Evolutionary conservation across 1,140 invertebrate species (phyloP).

Genomic region (Cherax destructor): DNA sequence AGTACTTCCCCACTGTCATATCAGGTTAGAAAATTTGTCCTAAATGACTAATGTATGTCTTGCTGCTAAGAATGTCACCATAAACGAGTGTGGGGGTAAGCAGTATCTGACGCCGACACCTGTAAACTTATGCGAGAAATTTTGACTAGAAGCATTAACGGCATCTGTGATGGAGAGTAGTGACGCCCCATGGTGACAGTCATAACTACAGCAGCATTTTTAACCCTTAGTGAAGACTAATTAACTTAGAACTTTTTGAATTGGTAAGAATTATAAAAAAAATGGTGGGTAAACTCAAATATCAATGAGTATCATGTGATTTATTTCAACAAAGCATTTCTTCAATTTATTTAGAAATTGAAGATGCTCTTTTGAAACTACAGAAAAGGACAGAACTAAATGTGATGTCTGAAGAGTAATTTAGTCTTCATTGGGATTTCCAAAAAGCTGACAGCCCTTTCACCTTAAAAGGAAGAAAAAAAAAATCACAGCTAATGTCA

Average conservation of each 20-base stretch:
- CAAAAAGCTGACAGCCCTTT: conserved; percentile 28
- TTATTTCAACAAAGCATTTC: conserved; percentile 33
- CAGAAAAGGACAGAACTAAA: conserved; percentile 56
- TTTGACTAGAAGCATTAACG: conserved; percentile 68
- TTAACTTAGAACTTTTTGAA: conserved; percentile 27
- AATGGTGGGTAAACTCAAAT: conserved; percentile 32
- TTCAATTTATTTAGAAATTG: conserved; percentile 21
- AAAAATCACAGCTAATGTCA: conserved; percentile 45
- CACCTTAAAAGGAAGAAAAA: background rate
- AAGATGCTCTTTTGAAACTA: conserved; percentile 47
- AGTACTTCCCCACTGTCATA: conserved; percentile 8
- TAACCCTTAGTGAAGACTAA: conserved; percentile 38
- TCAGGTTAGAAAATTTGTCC: conserved; percentile 2
- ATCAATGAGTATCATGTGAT: conserved; percentile 14
- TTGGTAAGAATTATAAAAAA: conserved; percentile 17
- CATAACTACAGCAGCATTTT: conserved; percentile 13
- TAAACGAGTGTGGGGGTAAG: conserved; percentile 53
- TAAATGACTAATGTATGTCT: background rate
- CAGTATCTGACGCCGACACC: conserved; percentile 59
- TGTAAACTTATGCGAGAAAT: conserved; percentile 66
- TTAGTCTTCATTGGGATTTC: conserved; percentile 43
- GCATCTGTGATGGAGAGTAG: conserved; percentile 55
- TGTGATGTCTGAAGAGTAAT: conserved; percentile 45
- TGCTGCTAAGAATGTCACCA: conserved; percentile 7
- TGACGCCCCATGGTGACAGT: conserved; percentile 58